Percentiles rank a stretch among this genome's conserved stretches.
These are phyloP conservation scores for Ephestia elutella DNA, from an alignment of 1,140 invertebrate genomes.

Conservation along the genomic window DNA sequence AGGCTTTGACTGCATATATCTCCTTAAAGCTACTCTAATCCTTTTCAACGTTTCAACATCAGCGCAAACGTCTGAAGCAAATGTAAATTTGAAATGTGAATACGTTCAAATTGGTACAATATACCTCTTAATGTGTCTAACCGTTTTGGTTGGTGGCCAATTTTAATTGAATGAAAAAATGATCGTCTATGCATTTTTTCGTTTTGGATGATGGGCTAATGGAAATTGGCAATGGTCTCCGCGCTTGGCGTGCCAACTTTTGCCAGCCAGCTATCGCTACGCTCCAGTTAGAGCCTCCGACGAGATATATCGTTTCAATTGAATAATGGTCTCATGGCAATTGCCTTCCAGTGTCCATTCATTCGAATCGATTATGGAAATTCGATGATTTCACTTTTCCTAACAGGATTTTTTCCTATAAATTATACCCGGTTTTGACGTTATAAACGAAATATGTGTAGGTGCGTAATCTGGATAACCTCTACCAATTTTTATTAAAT, in stretches of 20 bases:
- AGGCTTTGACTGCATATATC: not conserved
- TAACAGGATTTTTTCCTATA: not conserved
- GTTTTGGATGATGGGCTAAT: constrained; percentile 73
- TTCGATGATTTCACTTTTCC: constrained; percentile 24
- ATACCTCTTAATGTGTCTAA: constrained; percentile 36
- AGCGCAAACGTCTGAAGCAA: not conserved
- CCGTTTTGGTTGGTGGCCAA: constrained; percentile 68
- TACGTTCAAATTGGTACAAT: not conserved
- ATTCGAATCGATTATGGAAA: constrained; percentile 44
- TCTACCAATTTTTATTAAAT: no score
- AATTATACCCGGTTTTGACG: not conserved
- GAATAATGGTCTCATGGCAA: constrained; percentile 66
- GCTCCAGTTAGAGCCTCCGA: constrained; percentile 54
- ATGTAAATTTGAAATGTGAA: constrained; percentile 8
- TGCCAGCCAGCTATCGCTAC: constrained; percentile 68
- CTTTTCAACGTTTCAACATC: not conserved
- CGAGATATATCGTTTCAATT: constrained; percentile 69
- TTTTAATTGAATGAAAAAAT: constrained; percentile 75
- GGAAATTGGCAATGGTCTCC: constrained; percentile 72
- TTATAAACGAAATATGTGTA: not conserved
- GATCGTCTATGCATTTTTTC: constrained; percentile 73
- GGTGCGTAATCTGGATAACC: no score
- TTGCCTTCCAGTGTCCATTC: constrained; percentile 41
- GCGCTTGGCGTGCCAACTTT: constrained; percentile 67
- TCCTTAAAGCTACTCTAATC: not conserved